Base-by-base conservation (phyloP, 2,113 vertebrate genomes). In the Seriola quinqueradiata region DNA sequence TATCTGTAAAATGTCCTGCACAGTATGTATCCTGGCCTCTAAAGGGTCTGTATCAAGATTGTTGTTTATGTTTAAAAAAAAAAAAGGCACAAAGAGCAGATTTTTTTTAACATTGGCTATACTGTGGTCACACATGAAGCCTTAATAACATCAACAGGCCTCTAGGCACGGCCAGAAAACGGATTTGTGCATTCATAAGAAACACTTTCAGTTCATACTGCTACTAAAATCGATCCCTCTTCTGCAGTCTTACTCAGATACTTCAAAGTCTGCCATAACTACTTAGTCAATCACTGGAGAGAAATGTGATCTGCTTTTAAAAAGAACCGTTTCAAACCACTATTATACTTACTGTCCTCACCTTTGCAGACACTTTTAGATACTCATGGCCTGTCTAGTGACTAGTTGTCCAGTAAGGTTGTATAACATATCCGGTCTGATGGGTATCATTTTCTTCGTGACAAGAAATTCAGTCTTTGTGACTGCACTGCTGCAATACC, bases 221-320 rank as follows among this genome's bases (percentile, higher is more conserved):
- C 46, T 44, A 42, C 11, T 28, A 28, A 57, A 48, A 42, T 5
- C 0, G 5, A 71, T 36, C 17, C 13, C 28, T 23, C 28, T 61
- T 19, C 55, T 55, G 44, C 32, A 28, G 28, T 28, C 28, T 28
- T 28, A 28, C 28, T 28, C 28, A 28, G 28, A 28, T 25, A 36
- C 73, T 57, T 75, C 21, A 59, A 65, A 70, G 70, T 52, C 48
- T 23, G 52, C 66, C 65, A 59, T 23, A 3, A 71, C 64, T 44
- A 61, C 52, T 48, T 68, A 50, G 13, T 72, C 46, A 36, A 32
- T 57, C 55, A 25, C 55, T 1, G 28, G 40, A 54, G 21, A 63
- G 60, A 36, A 38, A 13, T 58, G n/a, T 44, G 4, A 55, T 71
- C 44, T 71, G 4, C 64, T 68, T 75, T 83, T 4, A 40, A 64